Base-by-base conservation (phyloP, 1,140 invertebrate species). In the Diorhabda sublineata region DNA sequence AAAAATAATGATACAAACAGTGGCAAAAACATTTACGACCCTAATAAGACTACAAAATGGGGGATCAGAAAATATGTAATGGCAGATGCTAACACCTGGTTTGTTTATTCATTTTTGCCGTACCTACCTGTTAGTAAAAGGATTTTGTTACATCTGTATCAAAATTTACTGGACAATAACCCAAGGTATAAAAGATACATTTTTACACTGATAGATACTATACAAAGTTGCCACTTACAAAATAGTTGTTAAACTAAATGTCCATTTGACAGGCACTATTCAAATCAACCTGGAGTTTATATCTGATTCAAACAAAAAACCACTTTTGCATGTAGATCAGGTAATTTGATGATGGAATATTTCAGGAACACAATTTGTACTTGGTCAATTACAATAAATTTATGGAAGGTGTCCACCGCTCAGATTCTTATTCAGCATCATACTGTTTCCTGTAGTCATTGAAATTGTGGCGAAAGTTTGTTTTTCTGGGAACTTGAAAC, bases 341-440 rank as follows among this genome's bases (percentile, higher is more conserved):
- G 61, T 68, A 68, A 68, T 47, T 47, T 47, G 8, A 47, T 47
- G 60, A 11, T 66, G 65, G 56, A 56, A 66, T 59, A 59, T 43
- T 59, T 4, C 65, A 59, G 57, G 42, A 66, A 66, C 44, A 43
- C 11, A 5, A 3, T 26, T 5, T 59, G 9, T 59, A 70, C 5
- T 5, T 47, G 45, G 45, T 47, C 45, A 47, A 47, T 47, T 47
- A 47, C 45, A 47, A 47, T 47, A 5, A 72, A 73, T 61, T 69
- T 73, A 78, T 78, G 77, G 64, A 76, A 7, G 74, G 71, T 66
- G 75, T 79, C 72, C 77, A 77, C 45, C 76, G 76, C 74, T 77
- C 59, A 42, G 79, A 81, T 57, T 74, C 77, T 62, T 76, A 74
- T 72, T 60, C 73, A 45, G 69, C 71, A 11, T 69, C 75, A n/a